These are phyloP conservation scores for Phallusia fumigata DNA, from an alignment of 23 tunicate species.

Conservation along the genomic window DNA sequence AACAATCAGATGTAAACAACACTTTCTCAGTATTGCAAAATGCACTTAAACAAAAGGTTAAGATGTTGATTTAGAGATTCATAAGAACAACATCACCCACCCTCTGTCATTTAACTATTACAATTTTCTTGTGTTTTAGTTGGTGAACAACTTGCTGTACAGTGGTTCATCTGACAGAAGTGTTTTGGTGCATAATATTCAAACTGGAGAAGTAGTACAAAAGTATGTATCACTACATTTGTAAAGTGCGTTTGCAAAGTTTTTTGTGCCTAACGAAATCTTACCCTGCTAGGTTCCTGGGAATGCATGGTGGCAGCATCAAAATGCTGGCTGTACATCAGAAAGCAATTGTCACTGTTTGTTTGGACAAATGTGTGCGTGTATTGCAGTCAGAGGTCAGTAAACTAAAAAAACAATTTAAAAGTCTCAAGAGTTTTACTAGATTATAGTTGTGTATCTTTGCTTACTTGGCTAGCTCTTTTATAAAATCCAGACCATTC, in stretches of 20 bases:
- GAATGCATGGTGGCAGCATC: conserved; percentile 59
- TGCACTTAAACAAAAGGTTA: no score
- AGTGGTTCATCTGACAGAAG: conserved; percentile 61
- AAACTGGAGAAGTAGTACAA: conserved; percentile 41
- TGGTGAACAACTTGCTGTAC: conserved; percentile 44
- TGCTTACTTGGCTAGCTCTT: no score
- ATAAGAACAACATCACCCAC: no score
- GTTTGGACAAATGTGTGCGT: conserved; percentile 42
- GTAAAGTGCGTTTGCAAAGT: neutral
- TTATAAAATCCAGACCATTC: no score
- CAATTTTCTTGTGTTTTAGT: conserved; percentile 1
- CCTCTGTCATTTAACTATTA: no score
- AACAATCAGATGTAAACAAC: no score
- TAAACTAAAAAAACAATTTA: neutral
- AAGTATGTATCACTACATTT: conserved; percentile 28
- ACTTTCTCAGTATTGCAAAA: no score
- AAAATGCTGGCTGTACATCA: conserved; percentile 20
- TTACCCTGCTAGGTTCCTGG: conserved; percentile 26
- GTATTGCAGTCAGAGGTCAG: conserved; percentile 34
- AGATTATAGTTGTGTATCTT: no score
- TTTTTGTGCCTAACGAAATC: no score
- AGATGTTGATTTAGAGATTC: no score
- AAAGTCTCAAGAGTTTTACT: no score
- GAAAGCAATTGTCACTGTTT: conserved; percentile 34
- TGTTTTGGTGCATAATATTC: conserved; percentile 55